Percentiles rank a stretch among this genome's conserved stretches.
Evolutionary conservation across 2,113 vertebrate genomes (phyloP).

Genomic region (Pseudopodoces humilis): DNA sequence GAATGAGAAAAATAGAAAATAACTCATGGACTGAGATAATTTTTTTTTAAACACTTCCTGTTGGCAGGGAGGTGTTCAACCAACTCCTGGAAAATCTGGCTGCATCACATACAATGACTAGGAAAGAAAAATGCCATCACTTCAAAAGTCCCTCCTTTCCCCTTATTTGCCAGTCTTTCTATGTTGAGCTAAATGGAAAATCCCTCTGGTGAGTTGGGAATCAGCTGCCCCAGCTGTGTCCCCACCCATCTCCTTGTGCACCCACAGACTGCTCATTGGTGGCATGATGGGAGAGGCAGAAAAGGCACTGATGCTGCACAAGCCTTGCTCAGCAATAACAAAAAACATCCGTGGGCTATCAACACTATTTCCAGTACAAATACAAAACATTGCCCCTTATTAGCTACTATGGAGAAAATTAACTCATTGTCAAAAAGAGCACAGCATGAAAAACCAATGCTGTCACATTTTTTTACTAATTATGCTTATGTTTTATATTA

Average conservation of each 20-base stretch:
- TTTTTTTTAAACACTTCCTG: neutral
- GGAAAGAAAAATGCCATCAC: neutral
- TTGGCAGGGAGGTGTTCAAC: neutral
- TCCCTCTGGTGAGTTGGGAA: neutral
- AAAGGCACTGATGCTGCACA: accelerated
- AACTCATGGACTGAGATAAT: too few species aligned
- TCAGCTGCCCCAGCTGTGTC: neutral
- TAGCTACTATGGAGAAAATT: neutral
- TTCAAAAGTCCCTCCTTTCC: neutral
- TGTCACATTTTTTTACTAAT: neutral
- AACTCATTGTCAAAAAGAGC: neutral
- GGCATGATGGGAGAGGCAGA: neutral
- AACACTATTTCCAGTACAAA: neutral
- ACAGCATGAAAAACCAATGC: neutral
- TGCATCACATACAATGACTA: neutral
- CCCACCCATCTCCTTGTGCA: neutral
- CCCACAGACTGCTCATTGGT: too few species aligned
- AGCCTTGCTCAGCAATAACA: neutral
- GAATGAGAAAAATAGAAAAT: neutral
- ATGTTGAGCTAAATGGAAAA: neutral
- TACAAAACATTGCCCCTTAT: neutral
- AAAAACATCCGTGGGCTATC: neutral
- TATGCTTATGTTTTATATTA: neutral
- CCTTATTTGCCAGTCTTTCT: neutral
- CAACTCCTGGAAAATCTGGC: neutral